Conservation (phyloP, 2,113 vertebrate genomes). For the Scomber japonicus region DNA sequence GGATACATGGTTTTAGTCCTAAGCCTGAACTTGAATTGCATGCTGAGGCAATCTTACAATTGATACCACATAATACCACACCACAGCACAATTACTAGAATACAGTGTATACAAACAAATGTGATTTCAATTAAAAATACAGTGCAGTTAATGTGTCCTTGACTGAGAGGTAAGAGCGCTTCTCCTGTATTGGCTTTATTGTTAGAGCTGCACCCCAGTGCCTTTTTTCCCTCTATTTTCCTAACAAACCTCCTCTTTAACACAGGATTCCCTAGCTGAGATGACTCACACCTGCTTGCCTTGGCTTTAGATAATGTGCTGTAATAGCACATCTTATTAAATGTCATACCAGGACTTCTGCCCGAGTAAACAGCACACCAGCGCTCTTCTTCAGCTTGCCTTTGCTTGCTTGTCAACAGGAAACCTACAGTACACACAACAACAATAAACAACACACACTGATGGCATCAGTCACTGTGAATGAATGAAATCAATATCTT, state of each 20-base stretch:
- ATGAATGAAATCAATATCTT: neutral
- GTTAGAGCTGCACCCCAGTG: neutral
- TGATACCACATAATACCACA: neutral
- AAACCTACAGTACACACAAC: slow-evolving; percentile 1
- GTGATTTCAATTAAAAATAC: neutral
- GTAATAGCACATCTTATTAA: slow-evolving; percentile 45
- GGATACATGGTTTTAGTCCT: neutral
- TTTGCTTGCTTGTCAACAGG: slow-evolving; percentile 17
- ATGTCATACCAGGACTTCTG: slow-evolving; percentile 65
- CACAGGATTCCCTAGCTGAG: slow-evolving; percentile 38
- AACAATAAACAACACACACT: neutral
- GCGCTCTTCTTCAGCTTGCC: slow-evolving; percentile 5
- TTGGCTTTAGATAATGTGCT: slow-evolving; percentile 48
- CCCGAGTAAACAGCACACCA: slow-evolving; percentile 53
- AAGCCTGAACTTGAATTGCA: neutral
- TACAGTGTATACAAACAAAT: neutral
- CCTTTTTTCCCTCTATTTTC: neutral
- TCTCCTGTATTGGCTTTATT: neutral
- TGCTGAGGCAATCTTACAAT: neutral
- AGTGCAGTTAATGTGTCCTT: neutral
- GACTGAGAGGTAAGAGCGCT: too few species aligned
- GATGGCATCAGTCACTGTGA: neutral
- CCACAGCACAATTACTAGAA: neutral
- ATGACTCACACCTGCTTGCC: slow-evolving; percentile 52
- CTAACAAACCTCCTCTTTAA: slow-evolving; percentile 26